A percentile compares a stretch with the other conserved stretches of the same genome.
These are phyloP conservation scores for Empidonax alnorum DNA, from an alignment of 2,113 vertebrate genomes.

Conservation along the genomic window DNA sequence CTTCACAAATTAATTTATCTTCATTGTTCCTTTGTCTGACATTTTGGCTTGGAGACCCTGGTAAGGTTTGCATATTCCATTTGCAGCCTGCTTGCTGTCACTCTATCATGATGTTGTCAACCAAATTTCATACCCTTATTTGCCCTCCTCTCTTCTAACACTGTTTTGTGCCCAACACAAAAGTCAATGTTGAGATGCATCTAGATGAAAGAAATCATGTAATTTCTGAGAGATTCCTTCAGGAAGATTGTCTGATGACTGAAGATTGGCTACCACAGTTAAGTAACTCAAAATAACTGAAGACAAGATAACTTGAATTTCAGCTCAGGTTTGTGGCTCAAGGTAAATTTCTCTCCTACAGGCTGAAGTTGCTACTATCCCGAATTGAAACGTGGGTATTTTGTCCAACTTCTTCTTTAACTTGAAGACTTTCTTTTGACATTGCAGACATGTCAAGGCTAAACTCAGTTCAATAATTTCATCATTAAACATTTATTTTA, in stretches of 20 bases:
- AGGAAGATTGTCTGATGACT: background rate
- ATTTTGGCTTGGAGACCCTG: background rate
- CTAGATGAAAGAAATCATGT: background rate
- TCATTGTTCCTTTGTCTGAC: background rate
- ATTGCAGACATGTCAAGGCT: slow-evolving; percentile 10
- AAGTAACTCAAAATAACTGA: background rate
- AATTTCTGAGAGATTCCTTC: background rate
- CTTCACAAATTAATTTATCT: background rate
- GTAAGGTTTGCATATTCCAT: background rate
- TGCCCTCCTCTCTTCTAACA: background rate
- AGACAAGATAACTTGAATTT: background rate
- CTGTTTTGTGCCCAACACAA: background rate
- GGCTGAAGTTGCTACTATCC: background rate
- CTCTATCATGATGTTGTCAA: background rate
- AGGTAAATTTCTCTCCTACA: background rate
- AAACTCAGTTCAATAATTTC: slow-evolving; percentile 41
- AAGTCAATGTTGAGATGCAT: background rate
- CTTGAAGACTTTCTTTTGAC: slow-evolving; percentile 33
- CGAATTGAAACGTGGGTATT: background rate
- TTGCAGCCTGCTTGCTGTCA: background rate
- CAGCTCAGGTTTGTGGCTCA: background rate
- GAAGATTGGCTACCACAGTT: background rate
- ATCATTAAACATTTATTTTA: slow-evolving; percentile 50
- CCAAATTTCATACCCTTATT: background rate
- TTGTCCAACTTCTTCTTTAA: slow-evolving; percentile 9